Base-by-base conservation (phyloP, 1,140 invertebrate genomes). In the Ganaspis sp. region DNA sequence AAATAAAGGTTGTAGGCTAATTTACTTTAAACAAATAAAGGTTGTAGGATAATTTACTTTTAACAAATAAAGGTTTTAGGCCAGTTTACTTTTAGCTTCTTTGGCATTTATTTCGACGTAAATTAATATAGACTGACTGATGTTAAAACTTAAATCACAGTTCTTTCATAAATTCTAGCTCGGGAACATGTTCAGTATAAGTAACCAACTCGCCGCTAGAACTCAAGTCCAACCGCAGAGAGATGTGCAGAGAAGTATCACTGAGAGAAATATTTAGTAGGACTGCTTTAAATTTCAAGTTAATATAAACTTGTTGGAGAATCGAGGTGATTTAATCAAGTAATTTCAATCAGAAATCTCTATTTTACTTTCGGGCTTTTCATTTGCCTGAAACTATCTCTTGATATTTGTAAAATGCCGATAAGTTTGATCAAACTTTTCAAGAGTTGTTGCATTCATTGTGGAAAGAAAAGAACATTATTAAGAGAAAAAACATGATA, bases 221-320 rank as follows among this genome's bases (percentile, higher is more conserved):
- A 64, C 23, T 64, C 58, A 64, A 29, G 58, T 64, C 58, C 23
- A 29, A 64, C 12, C 58, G 12, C 26, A n/a, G 23, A 64, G 23
- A 29, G 26, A 64, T 15, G 26, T 64, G 54, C 8, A 64, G 9
- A 12, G 26, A 64, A 34, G 26, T 64, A 34, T 64, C 23, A 64
- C 58, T 64, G 58, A 64, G 26, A 34, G 58, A 64, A 64, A 64
- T 64, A 64, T 64, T 64, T 64, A 64, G 58, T 64, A 29, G 23
- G 23, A 26, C 26, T 64, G 23, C 58, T 64, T 64, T 26, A 64
- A 29, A 64, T 64, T 64, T 64, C 58, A 64, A 64, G 58, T 64
- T 64, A 64, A 64, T 64, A 29, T 64, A 64, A 64, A 64, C 58
- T 64, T 29, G 11, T 64, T 64, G 19, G 8, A 29, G 9, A 49